phyloP scores from a whole-genome alignment of 1,140 invertebrate species.

The Drosophila trapezifrons region DNA sequence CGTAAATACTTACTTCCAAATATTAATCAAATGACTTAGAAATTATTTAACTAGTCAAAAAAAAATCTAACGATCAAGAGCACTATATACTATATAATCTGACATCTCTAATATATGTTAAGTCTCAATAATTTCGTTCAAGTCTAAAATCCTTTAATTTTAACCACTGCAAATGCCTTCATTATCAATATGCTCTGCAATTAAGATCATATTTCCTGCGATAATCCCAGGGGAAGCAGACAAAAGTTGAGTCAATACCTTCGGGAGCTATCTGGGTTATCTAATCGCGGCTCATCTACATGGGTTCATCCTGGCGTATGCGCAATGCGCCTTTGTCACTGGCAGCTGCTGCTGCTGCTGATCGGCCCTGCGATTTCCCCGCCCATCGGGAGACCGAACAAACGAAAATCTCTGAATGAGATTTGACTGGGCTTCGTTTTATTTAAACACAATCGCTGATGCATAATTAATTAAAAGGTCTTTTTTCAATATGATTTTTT shows the following conservation, averaged over 20 bases:
- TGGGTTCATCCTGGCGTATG: slow-evolving; percentile 57
- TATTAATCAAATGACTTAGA: no score
- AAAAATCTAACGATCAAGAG: no score
- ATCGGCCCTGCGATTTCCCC: slow-evolving; percentile 21
- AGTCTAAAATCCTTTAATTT: background rate
- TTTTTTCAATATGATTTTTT: slow-evolving; percentile 47
- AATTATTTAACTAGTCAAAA: no score
- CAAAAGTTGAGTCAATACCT: slow-evolving; percentile 25
- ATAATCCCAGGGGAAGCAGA: slow-evolving; percentile 9
- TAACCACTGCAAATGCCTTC: background rate
- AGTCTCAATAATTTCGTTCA: background rate
- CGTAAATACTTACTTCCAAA: no score
- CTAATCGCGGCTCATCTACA: slow-evolving; percentile 26
- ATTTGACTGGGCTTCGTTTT: slow-evolving; percentile 67
- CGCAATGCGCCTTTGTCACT: slow-evolving; percentile 44
- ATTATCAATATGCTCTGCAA: slow-evolving; percentile 9
- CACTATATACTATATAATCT: no score
- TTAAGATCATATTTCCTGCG: slow-evolving; percentile 12
- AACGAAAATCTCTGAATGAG: slow-evolving; percentile 41
- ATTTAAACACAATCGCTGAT: slow-evolving; percentile 81
- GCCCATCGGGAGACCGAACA: slow-evolving; percentile 3
- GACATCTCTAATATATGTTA: no score
- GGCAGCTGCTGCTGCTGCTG: slow-evolving; percentile 51
- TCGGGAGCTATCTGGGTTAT: slow-evolving; percentile 32
- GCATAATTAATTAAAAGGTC: slow-evolving; percentile 81